Percentiles rank a stretch among this genome's conserved stretches.
These are phyloP conservation scores for Orthosia cruda DNA, from an alignment of 2,888 invertebrate genomes.

Conservation along the genomic window DNA sequence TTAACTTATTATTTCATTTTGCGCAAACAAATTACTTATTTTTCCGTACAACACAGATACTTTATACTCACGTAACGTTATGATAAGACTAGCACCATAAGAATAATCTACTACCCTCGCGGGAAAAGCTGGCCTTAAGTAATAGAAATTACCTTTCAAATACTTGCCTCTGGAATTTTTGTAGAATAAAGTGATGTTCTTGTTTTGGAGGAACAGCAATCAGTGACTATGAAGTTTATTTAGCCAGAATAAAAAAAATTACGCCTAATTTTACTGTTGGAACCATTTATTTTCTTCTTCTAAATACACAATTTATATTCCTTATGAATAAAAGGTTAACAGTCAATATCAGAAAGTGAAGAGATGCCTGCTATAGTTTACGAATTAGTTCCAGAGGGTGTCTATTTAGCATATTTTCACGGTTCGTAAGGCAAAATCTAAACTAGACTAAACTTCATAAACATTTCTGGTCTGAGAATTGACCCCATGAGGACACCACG, in stretches of 20 bases:
- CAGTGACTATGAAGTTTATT: slow-evolving; percentile 57
- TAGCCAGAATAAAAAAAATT: slow-evolving; percentile 17
- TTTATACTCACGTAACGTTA: slow-evolving; percentile 58
- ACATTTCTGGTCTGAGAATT: background rate
- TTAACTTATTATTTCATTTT: slow-evolving; percentile 55
- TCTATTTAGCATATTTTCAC: background rate
- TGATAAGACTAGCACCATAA: slow-evolving; percentile 64
- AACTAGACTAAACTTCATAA: no score
- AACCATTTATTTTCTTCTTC: slow-evolving; percentile 13
- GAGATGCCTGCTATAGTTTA: no score
- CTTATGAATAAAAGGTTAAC: background rate
- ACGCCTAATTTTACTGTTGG: slow-evolving; percentile 9
- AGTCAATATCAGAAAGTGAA: background rate
- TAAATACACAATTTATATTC: background rate
- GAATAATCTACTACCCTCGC: slow-evolving; percentile 67
- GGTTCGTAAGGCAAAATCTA: background rate
- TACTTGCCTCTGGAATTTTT: slow-evolving; percentile 58
- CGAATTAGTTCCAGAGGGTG: background rate
- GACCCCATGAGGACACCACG: slow-evolving; percentile 18
- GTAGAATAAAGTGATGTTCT: slow-evolving; percentile 62
- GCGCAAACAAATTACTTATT: slow-evolving; percentile 55
- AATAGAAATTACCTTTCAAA: slow-evolving; percentile 70
- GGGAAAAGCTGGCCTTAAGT: slow-evolving; percentile 66
- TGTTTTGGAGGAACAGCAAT: slow-evolving; percentile 56
- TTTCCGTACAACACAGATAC: slow-evolving; percentile 58